Evolutionary conservation across 2,888 invertebrate genomes (phyloP), one percentile per base, ranked within the genome.

Genomic region (Venusia cambrica): DNA sequence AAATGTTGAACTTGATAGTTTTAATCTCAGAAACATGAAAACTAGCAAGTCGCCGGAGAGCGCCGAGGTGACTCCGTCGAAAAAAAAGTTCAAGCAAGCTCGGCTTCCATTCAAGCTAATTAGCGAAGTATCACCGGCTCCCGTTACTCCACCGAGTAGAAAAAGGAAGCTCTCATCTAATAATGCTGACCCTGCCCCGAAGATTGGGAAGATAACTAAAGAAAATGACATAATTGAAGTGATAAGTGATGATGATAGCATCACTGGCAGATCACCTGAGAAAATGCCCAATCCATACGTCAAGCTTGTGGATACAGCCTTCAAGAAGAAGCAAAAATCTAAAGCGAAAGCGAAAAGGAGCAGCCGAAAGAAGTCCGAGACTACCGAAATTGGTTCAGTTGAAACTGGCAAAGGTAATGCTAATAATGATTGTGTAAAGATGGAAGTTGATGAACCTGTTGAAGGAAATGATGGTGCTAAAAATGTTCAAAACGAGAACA

Each of bases 21-120:
- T 36, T 40, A 38, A 25, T 31, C 8, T 20, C 39, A 39, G 38
- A 48, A 76, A 51, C 32, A 85, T 84, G 85, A 84, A 84, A 68
- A 72, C 77, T 38, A 73, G 57, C 25, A 79, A 78, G 49, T 70
- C 76, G 6, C 72, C 77, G 5, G 74, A 72, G 35, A 69, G 62
- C 45, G 62, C 60, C 28, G 76, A 78, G 50, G 61, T 78, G 48
- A 85, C 83, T 20, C 85, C 87, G 15, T 79, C 84, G 5, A 84
- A 81, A 61, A 91, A 90, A 61, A 90, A 90, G 57, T 65, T 91
- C 31, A 89, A 88, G 47, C 91, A 91, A 67, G 90, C 90, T 45
- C 84, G 90, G 49, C 76, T 91, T 45, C 90, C 90, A 45, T 91
- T 91, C 57, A 90, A 88, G 73, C 57, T 88, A 44, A 65, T 89